A percentile compares a stretch with the other conserved stretches of the same genome.
Conservation (phyloP, 2,888 invertebrate species). For the Hydrotaea diabolus region DNA sequence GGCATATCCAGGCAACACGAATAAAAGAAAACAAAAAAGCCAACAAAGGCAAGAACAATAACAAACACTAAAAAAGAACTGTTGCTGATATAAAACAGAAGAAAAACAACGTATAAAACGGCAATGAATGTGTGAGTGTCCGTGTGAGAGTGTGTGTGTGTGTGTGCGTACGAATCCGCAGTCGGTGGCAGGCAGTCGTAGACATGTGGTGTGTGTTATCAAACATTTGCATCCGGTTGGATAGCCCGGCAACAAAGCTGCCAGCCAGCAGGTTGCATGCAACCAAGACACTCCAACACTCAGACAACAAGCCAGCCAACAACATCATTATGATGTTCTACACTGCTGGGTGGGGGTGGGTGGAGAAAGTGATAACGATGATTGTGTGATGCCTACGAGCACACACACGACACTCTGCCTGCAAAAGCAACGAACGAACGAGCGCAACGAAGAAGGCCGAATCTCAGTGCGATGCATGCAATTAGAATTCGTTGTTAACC, state of each 20-base stretch:
- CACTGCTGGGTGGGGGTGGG: not conserved
- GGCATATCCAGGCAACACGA: slow-evolving; percentile 18
- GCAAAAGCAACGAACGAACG: not conserved
- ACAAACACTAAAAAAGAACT: slow-evolving; percentile 49
- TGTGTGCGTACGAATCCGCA: not conserved
- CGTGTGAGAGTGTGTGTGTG: not conserved
- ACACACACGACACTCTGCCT: too few species aligned
- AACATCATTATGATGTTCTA: slow-evolving; percentile 44
- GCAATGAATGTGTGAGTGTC: slow-evolving; percentile 4
- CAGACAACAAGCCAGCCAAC: slow-evolving; percentile 9
- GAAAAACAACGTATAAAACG: slow-evolving; percentile 4
- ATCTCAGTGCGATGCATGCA: slow-evolving; percentile 10
- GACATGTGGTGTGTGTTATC: slow-evolving; percentile 61
- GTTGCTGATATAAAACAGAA: slow-evolving; percentile 61
- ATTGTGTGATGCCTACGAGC: not conserved
- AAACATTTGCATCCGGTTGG: slow-evolving; percentile 64
- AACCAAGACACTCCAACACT: slow-evolving; percentile 9
- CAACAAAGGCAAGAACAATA: slow-evolving; percentile 19
- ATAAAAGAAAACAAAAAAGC: slow-evolving; percentile 12
- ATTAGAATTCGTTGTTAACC: slow-evolving; percentile 21
- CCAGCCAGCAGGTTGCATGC: slow-evolving; percentile 56
- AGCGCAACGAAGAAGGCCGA: not conserved
- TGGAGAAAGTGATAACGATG: slow-evolving; percentile 20
- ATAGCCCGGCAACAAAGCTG: not conserved
- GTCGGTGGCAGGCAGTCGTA: not conserved